Percentiles rank a stretch among this genome's conserved stretches.
Conservation (phyloP, 2,888 invertebrate species). For the Plebejus argus region DNA sequence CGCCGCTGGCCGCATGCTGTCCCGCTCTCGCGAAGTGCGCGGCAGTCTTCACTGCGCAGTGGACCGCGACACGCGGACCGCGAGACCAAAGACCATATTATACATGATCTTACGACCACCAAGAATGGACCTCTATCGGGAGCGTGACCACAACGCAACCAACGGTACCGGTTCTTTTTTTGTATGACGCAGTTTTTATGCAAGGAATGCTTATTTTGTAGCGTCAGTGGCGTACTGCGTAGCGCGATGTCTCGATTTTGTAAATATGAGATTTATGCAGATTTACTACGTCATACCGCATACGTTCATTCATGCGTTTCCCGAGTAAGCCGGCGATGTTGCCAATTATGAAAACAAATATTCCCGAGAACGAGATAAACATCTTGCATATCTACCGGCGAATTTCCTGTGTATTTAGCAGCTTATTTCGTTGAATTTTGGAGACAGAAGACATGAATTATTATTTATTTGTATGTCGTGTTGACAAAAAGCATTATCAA, state of each 20-base stretch:
- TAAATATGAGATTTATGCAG: neutral
- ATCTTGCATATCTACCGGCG: slow-evolving; percentile 4
- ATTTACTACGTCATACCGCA: slow-evolving; percentile 40
- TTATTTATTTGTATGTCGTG: neutral
- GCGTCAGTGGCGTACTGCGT: neutral
- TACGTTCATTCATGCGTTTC: slow-evolving; percentile 37
- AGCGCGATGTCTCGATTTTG: neutral
- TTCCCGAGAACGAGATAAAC: slow-evolving; percentile 22
- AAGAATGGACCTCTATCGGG: slow-evolving; percentile 52
- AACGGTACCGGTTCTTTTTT: slow-evolving; percentile 53
- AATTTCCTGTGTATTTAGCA: slow-evolving; percentile 8
- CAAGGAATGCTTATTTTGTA: neutral
- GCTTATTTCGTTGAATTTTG: neutral
- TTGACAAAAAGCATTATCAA: neutral
- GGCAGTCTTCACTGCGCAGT: slow-evolving; percentile 68
- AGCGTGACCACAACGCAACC: slow-evolving; percentile 47
- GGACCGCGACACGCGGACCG: slow-evolving; percentile 57
- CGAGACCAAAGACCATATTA: slow-evolving; percentile 46
- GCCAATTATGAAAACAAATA: slow-evolving; percentile 28
- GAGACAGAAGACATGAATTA: neutral
- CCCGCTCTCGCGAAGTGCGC: slow-evolving; percentile 67
- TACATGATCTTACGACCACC: slow-evolving; percentile 67
- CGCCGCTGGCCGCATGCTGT: slow-evolving; percentile 55
- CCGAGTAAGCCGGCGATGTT: slow-evolving; percentile 32
- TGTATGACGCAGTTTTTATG: slow-evolving; percentile 52